These are phyloP conservation scores for Neofelis nebulosa DNA, from an alignment of 2,113 vertebrate species.

Conservation along the genomic window DNA sequence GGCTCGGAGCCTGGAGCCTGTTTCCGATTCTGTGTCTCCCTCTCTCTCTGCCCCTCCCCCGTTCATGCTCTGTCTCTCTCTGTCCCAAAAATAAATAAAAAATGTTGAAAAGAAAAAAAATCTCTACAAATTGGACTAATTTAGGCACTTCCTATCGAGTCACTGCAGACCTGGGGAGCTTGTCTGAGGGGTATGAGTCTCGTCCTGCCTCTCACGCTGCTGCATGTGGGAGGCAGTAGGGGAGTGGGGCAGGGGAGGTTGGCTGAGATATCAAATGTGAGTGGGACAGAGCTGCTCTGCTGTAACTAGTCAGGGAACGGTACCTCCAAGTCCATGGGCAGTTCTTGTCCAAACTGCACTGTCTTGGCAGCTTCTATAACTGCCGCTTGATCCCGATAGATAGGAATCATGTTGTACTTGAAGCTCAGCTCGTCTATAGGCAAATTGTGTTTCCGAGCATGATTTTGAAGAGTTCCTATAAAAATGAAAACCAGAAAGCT, in stretches of 20 bases:
- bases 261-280: not conserved
- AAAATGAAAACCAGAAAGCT: not conserved
- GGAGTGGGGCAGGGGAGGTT: not conserved
- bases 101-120: no score
- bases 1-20: no score
- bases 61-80: no score
- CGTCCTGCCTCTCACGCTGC: not conserved
- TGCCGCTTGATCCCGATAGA: conserved; percentile 86
- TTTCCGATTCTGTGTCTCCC: no score
- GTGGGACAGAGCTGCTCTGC: not conserved
- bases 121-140: not conserved
- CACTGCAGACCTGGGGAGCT: not conserved
- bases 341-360: conserved; percentile 78
- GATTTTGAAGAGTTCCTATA: conserved; percentile 91
- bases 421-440: conserved; percentile 93
- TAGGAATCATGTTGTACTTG: conserved; percentile 85
- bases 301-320: not conserved
- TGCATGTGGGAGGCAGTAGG: not conserved
- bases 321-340: conserved; percentile 89
- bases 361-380: conserved; percentile 84
- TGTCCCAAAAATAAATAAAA: no score
- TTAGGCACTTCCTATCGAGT: not conserved
- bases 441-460: conserved; percentile 89
- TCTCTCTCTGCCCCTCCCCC: no score
- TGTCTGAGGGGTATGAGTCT: not conserved